These are phyloP conservation scores for Osedax fenrisi DNA, from an alignment of 2,888 invertebrate species.

Conservation along the genomic window DNA sequence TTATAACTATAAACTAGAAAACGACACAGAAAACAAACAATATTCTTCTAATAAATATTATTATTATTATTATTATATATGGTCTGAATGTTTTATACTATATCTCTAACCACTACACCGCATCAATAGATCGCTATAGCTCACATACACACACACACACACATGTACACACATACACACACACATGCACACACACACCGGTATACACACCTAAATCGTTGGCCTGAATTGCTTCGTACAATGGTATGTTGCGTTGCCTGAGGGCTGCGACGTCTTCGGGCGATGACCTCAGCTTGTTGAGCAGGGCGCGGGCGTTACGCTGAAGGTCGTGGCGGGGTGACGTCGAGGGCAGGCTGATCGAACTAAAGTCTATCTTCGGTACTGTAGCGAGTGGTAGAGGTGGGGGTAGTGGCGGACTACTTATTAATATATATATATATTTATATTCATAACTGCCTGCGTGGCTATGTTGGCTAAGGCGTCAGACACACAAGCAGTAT, in stretches of 20 bases:
- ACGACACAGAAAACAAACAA: no score
- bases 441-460: neutral
- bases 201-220: constrained; percentile 67
- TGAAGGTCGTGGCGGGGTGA: neutral
- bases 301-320: neutral
- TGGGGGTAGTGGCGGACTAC: neutral
- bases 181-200: no score
- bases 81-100: no score
- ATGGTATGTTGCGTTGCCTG: constrained; percentile 72
- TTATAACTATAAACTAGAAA: no score
- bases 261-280: constrained; percentile 43
- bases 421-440: neutral
- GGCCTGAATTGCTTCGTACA: constrained; percentile 78
- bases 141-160: no score
- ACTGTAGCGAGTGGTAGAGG: neutral
- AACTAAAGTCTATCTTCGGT: neutral
- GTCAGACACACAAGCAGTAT: no score
- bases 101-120: no score
- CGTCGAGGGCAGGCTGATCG: neutral
- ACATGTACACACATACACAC: no score
- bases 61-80: no score
- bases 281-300: neutral
- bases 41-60: no score
- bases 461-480: no score
- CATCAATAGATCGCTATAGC: no score